Conservation (phyloP, 2,797 vertebrate species). For the Xenentodon cancila region DNA sequence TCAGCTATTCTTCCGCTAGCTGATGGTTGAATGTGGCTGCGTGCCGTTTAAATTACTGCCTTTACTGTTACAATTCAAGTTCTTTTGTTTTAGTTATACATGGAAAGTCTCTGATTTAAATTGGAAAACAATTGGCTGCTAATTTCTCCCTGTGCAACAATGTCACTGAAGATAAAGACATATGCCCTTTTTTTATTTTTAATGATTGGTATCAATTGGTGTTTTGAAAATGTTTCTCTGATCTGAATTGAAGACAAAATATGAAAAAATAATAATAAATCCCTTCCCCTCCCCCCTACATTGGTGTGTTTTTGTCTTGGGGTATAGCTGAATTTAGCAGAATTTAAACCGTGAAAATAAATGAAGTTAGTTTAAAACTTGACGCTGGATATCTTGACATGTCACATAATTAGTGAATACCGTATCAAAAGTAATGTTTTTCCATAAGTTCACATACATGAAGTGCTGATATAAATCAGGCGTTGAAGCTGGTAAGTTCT, state of each 20-base stretch:
- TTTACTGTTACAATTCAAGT: conserved; percentile 14
- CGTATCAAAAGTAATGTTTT: too few species aligned
- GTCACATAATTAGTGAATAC: too few species aligned
- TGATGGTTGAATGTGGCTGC: conserved; percentile 41
- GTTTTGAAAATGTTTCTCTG: conserved; percentile 35
- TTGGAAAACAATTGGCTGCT: conserved; percentile 73
- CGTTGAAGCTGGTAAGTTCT: too few species aligned
- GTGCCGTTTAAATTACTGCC: conserved; percentile 21
- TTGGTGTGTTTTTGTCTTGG: conserved; percentile 25
- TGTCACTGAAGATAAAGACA: conserved; percentile 64
- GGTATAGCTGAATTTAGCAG: background rate
- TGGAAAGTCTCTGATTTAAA: conserved; percentile 67
- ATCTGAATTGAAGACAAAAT: conserved; percentile 56
- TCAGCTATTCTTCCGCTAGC: conserved; percentile 79
- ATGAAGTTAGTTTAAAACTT: too few species aligned
- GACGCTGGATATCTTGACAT: too few species aligned
- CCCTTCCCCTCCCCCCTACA: conserved; percentile 64
- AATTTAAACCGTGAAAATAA: too few species aligned
- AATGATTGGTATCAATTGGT: conserved; percentile 67
- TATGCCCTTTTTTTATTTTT: conserved; percentile 40
- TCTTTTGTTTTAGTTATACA: conserved; percentile 48
- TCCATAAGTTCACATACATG: too few species aligned
- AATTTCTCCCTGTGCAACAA: conserved; percentile 69
- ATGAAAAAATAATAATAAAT: conserved; percentile 75
- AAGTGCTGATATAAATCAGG: too few species aligned